A percentile compares a stretch with the other conserved stretches of the same genome.
These are phyloP conservation scores for Psittacus erithacus DNA, from an alignment of 2,113 vertebrate genomes.

Conservation along the genomic window DNA sequence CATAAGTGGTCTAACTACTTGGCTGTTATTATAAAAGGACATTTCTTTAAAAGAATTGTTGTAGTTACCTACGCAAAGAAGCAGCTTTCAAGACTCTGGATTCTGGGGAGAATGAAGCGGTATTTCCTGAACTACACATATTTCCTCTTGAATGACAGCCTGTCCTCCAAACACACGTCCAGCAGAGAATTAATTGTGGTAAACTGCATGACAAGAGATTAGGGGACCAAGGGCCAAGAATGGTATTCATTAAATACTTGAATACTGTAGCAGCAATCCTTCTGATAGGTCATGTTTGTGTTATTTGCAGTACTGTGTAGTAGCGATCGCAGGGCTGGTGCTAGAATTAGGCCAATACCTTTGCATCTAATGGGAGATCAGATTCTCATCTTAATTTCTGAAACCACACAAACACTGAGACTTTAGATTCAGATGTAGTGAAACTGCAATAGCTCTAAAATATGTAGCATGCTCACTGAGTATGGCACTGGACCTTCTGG, in stretches of 20 bases:
- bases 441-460: not conserved
- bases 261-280: not conserved
- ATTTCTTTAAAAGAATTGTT: not conserved
- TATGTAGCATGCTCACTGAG: not conserved
- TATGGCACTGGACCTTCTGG: not conserved
- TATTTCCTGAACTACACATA: not conserved
- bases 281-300: not conserved
- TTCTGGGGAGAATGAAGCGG: not conserved
- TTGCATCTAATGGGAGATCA: not conserved
- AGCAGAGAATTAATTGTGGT: accelerated
- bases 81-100: not conserved
- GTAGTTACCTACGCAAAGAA: not conserved
- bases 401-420: not conserved
- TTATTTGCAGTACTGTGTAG: not conserved
- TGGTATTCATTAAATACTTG: not conserved
- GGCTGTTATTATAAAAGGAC: not conserved
- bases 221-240: not conserved
- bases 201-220: not conserved
- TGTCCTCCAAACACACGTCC: accelerated
- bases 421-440: not conserved
- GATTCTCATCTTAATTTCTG: not conserved
- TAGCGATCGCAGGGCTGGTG: not conserved
- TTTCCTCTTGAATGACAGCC: not conserved
- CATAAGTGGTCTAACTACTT: not conserved
- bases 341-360: not conserved